Conservation (phyloP, 2,888 invertebrate genomes). For the Crematogaster levior region DNA sequence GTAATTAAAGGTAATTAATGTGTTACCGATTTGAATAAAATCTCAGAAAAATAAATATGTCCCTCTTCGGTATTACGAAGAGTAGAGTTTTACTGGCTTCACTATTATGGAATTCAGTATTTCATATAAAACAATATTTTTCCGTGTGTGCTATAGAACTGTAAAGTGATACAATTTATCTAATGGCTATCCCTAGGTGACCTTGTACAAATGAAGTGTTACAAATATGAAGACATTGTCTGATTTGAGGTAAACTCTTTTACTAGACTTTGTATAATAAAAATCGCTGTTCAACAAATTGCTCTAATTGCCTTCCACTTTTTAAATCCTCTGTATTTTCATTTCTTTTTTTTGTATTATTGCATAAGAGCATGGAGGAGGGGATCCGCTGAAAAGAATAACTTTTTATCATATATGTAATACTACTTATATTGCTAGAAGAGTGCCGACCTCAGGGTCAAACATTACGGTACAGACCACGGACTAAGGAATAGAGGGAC, state of each 20-base stretch:
- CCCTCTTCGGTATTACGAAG: background rate
- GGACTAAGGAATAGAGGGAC: no score
- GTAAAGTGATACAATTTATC: constrained; percentile 6
- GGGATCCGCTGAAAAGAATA: no score
- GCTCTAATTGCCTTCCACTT: constrained; percentile 59
- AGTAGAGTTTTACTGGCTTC: background rate
- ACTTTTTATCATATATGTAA: no score
- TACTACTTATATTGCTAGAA: no score
- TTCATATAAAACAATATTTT: background rate
- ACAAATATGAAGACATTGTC: constrained; percentile 66
- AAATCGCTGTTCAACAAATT: constrained; percentile 63
- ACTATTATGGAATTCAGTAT: background rate
- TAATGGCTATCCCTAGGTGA: constrained; percentile 68
- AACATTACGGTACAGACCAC: no score
- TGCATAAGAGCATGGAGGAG: background rate
- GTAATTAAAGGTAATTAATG: background rate
- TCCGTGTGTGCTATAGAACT: background rate
- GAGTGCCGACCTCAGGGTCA: no score
- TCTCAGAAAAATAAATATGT: background rate
- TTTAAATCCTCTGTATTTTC: constrained; percentile 4
- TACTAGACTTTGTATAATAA: constrained; percentile 79
- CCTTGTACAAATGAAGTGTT: constrained; percentile 79
- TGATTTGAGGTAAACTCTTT: constrained; percentile 71
- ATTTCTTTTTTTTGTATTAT: background rate
- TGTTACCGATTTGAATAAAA: constrained; percentile 23